Evolutionary conservation across 2,113 vertebrate species (phyloP), one percentile per base, ranked within the genome.

Genomic region (Halcyon malimbica): DNA sequence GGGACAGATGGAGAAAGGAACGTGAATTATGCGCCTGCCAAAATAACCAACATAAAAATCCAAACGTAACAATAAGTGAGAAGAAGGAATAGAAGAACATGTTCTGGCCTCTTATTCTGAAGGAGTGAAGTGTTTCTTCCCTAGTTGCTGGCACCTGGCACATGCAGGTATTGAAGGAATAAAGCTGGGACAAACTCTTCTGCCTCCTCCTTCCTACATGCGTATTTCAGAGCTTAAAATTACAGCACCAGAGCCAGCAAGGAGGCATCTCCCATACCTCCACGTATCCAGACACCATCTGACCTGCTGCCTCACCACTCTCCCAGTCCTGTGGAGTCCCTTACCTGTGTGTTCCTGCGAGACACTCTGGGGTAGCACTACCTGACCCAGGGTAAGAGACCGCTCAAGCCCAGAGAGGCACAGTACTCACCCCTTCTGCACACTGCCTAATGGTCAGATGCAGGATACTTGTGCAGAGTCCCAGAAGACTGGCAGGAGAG

Each of bases 1-100:
- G 2, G n/a, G 77, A 91, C 65, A 94, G 70, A 91, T 48, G 25
- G 78, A 31, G 28, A 73, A 93, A 89, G 35, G 26, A 84, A 41
- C 25, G 69, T 16, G 48, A 82, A 76, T 73, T 63, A 65, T 33
- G 16, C 23, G 33, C 35, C 80, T 92, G 76, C 24, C 88, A 89
- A 94, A 96, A 88, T 56, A 91, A 76, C 56, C 51, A 92, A 63
- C 29, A 60, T 9, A 68, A 60, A 91, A 96, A 86, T 68, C 33
- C 65, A 87, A 90, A 75, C 33, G 18, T 26, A 83, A 81, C 39
- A 83, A 44, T 70, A 76, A 76, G 26, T 11, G 16, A 90, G 48
- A 84, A 82, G 44, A 82, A 91, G 37, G 16, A 93, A 94, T 41
- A 82, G 71, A 88, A 69, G 6, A 64, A 33, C n/a, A 56, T 23